A percentile compares a stretch with the other conserved stretches of the same genome.
phyloP scores from a whole-genome alignment of 2,797 vertebrate species.

The Neosilurus hyrtlii region DNA sequence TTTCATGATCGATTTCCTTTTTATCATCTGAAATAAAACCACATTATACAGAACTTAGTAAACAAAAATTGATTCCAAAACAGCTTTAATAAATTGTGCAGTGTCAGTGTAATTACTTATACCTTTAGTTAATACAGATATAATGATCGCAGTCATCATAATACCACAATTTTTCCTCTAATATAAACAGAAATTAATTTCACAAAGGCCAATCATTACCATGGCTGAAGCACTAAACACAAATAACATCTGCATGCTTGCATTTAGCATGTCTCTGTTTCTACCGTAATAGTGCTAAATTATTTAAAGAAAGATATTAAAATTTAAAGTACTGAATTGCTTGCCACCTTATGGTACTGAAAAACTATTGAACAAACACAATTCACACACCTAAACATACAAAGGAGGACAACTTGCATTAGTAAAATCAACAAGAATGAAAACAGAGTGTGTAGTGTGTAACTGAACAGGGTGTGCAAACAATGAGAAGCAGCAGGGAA shows the following conservation, averaged over 20 bases:
- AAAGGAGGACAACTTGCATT: neutral
- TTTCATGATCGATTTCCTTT: slow-evolving; percentile 97
- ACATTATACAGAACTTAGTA: neutral
- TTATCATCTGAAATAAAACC: slow-evolving; percentile 86
- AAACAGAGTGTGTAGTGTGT: neutral
- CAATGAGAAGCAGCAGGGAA: neutral
- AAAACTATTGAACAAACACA: neutral
- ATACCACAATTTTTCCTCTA: neutral
- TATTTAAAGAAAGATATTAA: neutral
- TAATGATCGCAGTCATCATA: neutral
- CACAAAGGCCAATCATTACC: no score
- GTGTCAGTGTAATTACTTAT: neutral
- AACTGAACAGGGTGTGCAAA: neutral
- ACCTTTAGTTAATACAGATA: neutral
- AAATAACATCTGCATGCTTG: neutral
- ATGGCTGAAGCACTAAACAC: no score
- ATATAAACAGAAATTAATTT: neutral
- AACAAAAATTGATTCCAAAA: neutral
- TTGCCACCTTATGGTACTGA: no score
- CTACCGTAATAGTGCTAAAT: neutral
- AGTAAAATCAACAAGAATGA: neutral
- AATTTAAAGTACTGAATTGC: neutral
- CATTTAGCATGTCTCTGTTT: neutral
- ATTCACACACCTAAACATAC: neutral
- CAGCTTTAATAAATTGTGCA: neutral